A percentile compares a stretch with the other conserved stretches of the same genome.
These are phyloP conservation scores for Tautogolabrus adspersus DNA, from an alignment of 2,113 vertebrate genomes.

Conservation along the genomic window DNA sequence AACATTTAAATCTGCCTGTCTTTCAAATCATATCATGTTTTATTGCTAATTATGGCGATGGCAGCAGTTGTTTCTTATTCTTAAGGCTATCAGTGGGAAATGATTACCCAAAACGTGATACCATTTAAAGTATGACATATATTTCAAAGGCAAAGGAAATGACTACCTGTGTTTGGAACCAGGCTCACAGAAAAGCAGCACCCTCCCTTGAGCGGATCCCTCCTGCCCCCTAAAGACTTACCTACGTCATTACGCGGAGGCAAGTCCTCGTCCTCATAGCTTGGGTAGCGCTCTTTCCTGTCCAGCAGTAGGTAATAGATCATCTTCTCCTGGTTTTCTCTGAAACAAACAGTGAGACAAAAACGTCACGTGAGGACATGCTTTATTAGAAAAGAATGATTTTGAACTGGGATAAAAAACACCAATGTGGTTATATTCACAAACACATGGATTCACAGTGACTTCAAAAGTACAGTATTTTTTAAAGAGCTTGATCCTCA, in stretches of 20 bases:
- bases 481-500: not conserved
- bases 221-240: conserved; percentile 78
- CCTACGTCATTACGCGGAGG: conserved; percentile 91
- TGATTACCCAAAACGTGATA: not conserved
- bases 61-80: not conserved
- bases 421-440: no score
- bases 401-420: not conserved
- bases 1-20: not conserved
- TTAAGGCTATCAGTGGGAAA: not conserved
- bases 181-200: conserved; percentile 15
- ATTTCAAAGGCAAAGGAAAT: not conserved
- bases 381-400: not conserved
- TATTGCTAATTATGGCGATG: not conserved
- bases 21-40: not conserved
- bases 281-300: conserved; percentile 93
- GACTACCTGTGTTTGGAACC: not conserved
- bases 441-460: not conserved
- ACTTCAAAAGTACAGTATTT: not conserved
- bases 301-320: conserved; percentile 94
- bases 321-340: conserved; percentile 96
- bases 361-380: not conserved
- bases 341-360: conserved; percentile 52
- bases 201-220: conserved; percentile 28
- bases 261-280: conserved; percentile 93
- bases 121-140: not conserved